phyloP scores from a whole-genome alignment of 2,113 vertebrate genomes.

The Rhabdomys dilectus region DNA sequence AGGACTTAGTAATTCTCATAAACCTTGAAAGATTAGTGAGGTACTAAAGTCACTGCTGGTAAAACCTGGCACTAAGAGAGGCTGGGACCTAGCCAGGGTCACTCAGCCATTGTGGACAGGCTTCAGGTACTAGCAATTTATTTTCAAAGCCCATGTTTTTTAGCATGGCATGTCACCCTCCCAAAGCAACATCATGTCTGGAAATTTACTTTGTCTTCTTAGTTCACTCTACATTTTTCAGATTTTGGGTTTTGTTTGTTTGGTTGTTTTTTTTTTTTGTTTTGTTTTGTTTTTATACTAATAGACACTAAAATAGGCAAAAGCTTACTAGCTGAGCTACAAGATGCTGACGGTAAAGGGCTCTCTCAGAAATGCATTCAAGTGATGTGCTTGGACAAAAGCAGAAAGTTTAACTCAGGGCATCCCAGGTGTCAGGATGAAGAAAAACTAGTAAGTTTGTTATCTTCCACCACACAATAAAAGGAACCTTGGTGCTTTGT shows the following conservation, averaged over 20 bases:
- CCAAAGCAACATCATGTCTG: not conserved
- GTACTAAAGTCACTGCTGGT: not conserved
- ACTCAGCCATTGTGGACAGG: not conserved
- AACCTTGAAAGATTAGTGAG: not conserved
- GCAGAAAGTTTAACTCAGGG: not conserved
- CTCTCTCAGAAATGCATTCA: not conserved
- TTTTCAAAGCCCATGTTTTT: not conserved
- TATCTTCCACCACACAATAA: not conserved
- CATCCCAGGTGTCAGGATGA: not conserved
- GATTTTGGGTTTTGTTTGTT: not conserved
- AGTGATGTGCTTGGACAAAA: not conserved
- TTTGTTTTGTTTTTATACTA: not conserved
- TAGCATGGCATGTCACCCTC: not conserved
- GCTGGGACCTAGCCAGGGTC: not conserved
- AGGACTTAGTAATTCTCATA: not conserved
- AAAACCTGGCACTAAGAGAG: not conserved
- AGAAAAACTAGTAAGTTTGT: not conserved
- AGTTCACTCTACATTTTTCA: not conserved
- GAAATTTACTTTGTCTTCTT: not conserved
- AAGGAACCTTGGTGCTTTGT: not conserved
- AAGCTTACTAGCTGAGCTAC: not conserved
- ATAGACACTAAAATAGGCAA: not conserved
- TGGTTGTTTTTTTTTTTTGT: too few species aligned
- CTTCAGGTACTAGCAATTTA: not conserved
- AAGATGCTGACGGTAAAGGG: not conserved